A percentile compares a stretch with the other conserved stretches of the same genome.
Conservation (phyloP, 2,888 invertebrate species). For the Eupithecia abbreviata region DNA sequence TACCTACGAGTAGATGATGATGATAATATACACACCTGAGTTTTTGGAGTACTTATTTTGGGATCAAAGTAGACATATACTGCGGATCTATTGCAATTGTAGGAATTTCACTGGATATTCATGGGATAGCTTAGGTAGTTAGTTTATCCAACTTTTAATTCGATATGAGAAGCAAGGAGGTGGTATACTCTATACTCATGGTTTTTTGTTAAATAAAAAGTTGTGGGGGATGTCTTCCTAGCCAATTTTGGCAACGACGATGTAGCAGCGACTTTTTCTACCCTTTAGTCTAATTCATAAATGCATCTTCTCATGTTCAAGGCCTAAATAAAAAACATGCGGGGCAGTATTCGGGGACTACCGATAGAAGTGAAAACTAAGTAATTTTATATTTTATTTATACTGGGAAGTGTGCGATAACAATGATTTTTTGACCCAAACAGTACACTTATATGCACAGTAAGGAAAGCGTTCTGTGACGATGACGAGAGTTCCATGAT, state of each 20-base stretch:
- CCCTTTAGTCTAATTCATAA: not conserved
- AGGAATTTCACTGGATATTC: not conserved
- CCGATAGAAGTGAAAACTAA: no score
- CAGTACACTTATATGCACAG: no score
- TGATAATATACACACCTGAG: not conserved
- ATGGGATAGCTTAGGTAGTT: not conserved
- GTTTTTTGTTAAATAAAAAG: not conserved
- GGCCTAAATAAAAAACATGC: not conserved
- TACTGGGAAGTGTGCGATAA: no score
- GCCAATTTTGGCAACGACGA: not conserved
- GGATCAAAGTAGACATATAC: not conserved
- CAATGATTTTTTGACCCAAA: no score
- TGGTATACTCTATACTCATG: not conserved
- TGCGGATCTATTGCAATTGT: no score
- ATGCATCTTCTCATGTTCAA: not conserved
- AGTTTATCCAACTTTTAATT: not conserved
- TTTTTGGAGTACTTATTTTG: not conserved
- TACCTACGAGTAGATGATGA: not conserved
- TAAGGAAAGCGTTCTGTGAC: no score
- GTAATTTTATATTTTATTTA: no score
- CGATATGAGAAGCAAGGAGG: not conserved
- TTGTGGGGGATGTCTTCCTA: not conserved
- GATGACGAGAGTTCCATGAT: no score
- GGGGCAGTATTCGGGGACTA: no score
- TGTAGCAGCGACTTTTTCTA: not conserved